Evolutionary conservation across 2,113 vertebrate genomes (phyloP).

Genomic region (Caranx melampygus): DNA sequence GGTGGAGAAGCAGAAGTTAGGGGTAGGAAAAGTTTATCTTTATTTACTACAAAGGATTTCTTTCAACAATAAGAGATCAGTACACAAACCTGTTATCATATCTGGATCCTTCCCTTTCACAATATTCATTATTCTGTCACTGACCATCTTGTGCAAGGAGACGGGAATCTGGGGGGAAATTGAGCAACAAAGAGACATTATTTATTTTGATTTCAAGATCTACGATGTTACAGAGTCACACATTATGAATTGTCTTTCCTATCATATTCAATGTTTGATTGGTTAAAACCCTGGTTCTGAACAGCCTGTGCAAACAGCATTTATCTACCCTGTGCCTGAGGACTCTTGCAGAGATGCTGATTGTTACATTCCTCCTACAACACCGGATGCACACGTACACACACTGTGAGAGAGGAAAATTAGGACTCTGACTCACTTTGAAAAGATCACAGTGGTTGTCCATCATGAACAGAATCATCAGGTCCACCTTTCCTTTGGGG

Average conservation of each 20-base stretch:
- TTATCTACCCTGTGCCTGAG: not conserved
- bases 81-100: conserved; percentile 84
- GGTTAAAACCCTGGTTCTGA: not conserved
- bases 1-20: not conserved
- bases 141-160: conserved; percentile 93
- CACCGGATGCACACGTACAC: not conserved
- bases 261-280: not conserved
- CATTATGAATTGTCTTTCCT: not conserved
- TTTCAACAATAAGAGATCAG: not conserved
- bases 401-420: not conserved
- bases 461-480: conserved; percentile 95
- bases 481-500: conserved; percentile 95
- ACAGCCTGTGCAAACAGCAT: conserved; percentile 15
- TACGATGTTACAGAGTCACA: not conserved
- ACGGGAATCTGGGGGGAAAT: conserved; percentile 87
- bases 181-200: not conserved
- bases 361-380: not conserved
- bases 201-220: not conserved
- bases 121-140: conserved; percentile 89
- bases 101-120: conserved; percentile 90
- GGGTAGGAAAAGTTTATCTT: not conserved
- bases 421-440: conserved; percentile 85
- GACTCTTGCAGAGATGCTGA: not conserved
- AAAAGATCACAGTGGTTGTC: conserved; percentile 95
- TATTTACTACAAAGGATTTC: not conserved